Evolutionary conservation across 2,888 invertebrate genomes (phyloP).

Genomic region (Diloba caeruleocephala): DNA sequence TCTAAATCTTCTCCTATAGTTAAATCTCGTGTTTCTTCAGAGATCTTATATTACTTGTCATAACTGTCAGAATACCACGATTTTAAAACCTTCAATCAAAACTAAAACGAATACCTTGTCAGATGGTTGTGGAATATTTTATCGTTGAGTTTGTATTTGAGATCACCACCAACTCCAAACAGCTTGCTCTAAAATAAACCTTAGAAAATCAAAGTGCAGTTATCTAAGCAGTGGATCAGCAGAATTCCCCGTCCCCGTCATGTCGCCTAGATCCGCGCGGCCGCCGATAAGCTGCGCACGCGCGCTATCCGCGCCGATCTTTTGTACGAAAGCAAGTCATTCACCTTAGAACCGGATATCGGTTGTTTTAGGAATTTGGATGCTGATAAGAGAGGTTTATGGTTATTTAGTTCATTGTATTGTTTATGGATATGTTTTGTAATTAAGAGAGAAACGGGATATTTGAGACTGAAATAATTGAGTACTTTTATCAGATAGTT

Average conservation of each 20-base stretch:
- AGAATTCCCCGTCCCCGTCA: slow-evolving; percentile 51
- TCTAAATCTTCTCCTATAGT: no score
- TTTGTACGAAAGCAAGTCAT: slow-evolving; percentile 57
- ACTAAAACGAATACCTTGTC: no score
- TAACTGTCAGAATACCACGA: no score
- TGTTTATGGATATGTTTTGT: background rate
- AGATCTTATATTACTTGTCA: no score
- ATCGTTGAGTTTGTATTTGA: no score
- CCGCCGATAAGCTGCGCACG: slow-evolving; percentile 47
- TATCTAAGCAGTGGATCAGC: slow-evolving; percentile 48
- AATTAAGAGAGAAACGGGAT: no score
- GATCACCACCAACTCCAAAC: background rate
- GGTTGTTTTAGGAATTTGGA: slow-evolving; percentile 47
- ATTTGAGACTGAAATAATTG: no score
- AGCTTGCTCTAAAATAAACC: slow-evolving; percentile 25
- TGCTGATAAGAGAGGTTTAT: slow-evolving; percentile 39
- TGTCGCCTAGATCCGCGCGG: slow-evolving; percentile 54
- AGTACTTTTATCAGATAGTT: no score
- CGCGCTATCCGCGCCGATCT: slow-evolving; percentile 54
- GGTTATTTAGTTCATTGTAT: slow-evolving; percentile 24
- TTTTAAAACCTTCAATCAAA: no score
- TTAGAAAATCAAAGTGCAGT: slow-evolving; percentile 43
- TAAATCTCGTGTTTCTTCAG: no score
- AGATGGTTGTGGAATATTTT: no score
- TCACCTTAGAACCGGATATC: slow-evolving; percentile 55